phyloP scores from a whole-genome alignment of 1,140 invertebrate species.

The Ridgeia piscesae region DNA sequence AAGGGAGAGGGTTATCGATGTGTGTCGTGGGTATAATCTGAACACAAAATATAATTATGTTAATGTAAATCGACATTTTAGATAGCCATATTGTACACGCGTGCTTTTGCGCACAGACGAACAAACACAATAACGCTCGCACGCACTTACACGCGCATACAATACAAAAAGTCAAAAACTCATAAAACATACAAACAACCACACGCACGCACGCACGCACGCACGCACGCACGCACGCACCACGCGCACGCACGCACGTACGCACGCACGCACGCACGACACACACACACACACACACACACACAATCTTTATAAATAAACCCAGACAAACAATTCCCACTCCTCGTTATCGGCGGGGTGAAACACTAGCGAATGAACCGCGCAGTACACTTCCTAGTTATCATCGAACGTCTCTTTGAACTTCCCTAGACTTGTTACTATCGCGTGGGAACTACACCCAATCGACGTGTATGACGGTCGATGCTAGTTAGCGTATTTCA shows the following conservation, averaged over 20 bases:
- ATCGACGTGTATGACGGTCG: neutral
- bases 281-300: neutral
- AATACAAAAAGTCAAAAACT: neutral
- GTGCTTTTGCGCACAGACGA: too few species aligned
- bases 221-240: neutral
- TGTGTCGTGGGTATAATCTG: too few species aligned
- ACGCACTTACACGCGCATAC: neutral
- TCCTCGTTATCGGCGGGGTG: too few species aligned
- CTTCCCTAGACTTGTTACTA: neutral
- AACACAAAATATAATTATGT: too few species aligned
- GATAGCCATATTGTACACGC: too few species aligned
- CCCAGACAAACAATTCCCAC: too few species aligned
- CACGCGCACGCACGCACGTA: neutral
- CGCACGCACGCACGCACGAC: neutral
- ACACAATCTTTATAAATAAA: neutral
- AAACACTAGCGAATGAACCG: too few species aligned
- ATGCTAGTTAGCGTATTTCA: neutral
- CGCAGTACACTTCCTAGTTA: too few species aligned
- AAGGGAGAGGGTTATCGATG: too few species aligned
- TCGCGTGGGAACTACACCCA: neutral
- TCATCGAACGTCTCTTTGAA: neutral
- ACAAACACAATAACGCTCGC: too few species aligned
- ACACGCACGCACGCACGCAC: neutral
- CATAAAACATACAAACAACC: neutral
- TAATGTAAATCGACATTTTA: too few species aligned